Evolutionary conservation across 2,113 vertebrate genomes (phyloP), one percentile per base, ranked within the genome.

Genomic region (Ophthalmolycus amberensis): DNA sequence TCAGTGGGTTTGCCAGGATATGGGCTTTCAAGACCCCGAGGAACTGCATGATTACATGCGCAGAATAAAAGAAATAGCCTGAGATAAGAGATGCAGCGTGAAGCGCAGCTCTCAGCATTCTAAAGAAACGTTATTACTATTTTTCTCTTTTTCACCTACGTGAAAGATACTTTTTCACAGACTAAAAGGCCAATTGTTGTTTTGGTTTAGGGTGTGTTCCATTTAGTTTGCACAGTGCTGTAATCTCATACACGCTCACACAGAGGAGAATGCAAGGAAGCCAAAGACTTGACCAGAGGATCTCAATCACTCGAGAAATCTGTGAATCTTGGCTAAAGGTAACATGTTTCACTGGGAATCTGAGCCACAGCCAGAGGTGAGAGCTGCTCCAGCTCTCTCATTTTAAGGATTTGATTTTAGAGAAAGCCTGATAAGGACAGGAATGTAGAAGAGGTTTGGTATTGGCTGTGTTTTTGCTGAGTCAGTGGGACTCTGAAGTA

Each of bases 1-100:
- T 93, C 97, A 98, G 83, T 99, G 98, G 98, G 96, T 97, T 54
- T 99, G 98, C 92, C 97, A 97, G 69, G 98, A 99, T 87, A 97
- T 99, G 97, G 96, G 97, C 79, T 96, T 98, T 79, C 96, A 97
- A 86, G 97, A 97, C 90, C 97, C 97, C 0, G 96, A 97, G 71
- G 98, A 98, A 92, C 96, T 99, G 89, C 98, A 98, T 71, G 95
- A 96, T 90, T 99, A 99, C 94, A 97, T 98, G 96, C 95, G 97
- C 92, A 97, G 97, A 95, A 97, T 99, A 96, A 99, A 99, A 92
- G 98, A 99, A 93, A 97, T 97, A 12, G 97, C 97, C 79, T 99
- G 96, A 95, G 93, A 79, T 9, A 64, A 27, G 80, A 75, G 72
- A 70, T 29, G 83, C 40, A 11, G 70, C 37, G 67, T 0, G 68